Conservation (phyloP, 2,888 invertebrate species). For the Pollenia amentaria region DNA sequence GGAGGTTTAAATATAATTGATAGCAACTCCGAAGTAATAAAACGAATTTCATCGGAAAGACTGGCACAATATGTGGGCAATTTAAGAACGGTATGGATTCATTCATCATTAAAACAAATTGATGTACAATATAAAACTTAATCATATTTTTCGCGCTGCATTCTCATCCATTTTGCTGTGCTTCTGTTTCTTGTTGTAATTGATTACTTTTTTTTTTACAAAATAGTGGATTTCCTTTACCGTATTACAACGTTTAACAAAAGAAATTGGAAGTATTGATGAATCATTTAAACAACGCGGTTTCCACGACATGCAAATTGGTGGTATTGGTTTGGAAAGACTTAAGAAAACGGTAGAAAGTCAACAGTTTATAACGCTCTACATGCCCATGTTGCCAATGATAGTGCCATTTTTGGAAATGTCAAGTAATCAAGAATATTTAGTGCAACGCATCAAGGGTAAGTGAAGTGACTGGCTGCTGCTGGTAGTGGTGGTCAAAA, state of each 20-base stretch:
- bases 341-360: conserved; percentile 90
- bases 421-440: conserved; percentile 93
- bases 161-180: background rate
- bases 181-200: background rate
- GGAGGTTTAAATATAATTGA: conserved; percentile 81
- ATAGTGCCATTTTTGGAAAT: conserved; percentile 93
- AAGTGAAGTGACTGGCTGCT: conserved; percentile 10
- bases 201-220: background rate
- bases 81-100: conserved; percentile 87
- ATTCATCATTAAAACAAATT: conserved; percentile 42
- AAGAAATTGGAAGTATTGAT: conserved; percentile 90
- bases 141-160: conserved; percentile 7
- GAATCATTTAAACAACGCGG: conserved; percentile 89
- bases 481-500: background rate
- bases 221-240: conserved; percentile 94
- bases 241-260: conserved; percentile 90
- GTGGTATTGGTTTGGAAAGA: conserved; percentile 89
- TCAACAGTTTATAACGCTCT: conserved; percentile 82
- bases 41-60: conserved; percentile 86
- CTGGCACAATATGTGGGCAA: conserved; percentile 92
- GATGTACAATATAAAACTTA: conserved; percentile 28
- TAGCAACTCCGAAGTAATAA: conserved; percentile 84
- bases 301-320: conserved; percentile 88
- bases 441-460: conserved; percentile 90
- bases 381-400: conserved; percentile 84